These are phyloP conservation scores for Phaetusa simplex DNA, from an alignment of 2,113 vertebrate species.

Conservation along the genomic window DNA sequence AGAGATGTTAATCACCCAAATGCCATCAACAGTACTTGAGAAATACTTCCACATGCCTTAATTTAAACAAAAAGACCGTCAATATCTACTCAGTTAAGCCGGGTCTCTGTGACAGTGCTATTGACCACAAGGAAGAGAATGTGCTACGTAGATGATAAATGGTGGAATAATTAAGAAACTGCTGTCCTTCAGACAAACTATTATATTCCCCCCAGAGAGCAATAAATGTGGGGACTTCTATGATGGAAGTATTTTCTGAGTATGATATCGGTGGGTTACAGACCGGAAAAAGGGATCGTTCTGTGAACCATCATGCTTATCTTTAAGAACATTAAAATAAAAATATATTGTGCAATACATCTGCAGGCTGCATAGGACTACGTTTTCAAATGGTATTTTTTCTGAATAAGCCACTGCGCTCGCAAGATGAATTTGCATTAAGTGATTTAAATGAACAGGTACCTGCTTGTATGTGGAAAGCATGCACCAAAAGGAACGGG, in stretches of 20 bases:
- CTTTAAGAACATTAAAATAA: not conserved
- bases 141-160: not conserved
- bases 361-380: not conserved
- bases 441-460: not conserved
- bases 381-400: not conserved
- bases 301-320: not conserved
- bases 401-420: not conserved
- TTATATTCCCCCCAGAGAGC: not conserved
- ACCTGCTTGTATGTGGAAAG: not conserved
- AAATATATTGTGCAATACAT: not conserved
- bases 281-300: not conserved
- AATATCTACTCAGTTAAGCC: conserved; percentile 16
- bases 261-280: not conserved
- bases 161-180: not conserved
- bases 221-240: not conserved
- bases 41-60: not conserved
- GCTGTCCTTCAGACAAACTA: not conserved
- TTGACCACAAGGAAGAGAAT: not conserved
- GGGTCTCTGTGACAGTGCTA: not conserved
- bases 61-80: not conserved
- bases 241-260: not conserved
- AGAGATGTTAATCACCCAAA: not conserved
- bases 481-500: not conserved
- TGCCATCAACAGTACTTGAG: not conserved
- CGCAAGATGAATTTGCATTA: not conserved